Evolutionary conservation across 2,888 invertebrate species (phyloP), one percentile per base, ranked within the genome.

Genomic region (Ecliptopera silaceata): DNA sequence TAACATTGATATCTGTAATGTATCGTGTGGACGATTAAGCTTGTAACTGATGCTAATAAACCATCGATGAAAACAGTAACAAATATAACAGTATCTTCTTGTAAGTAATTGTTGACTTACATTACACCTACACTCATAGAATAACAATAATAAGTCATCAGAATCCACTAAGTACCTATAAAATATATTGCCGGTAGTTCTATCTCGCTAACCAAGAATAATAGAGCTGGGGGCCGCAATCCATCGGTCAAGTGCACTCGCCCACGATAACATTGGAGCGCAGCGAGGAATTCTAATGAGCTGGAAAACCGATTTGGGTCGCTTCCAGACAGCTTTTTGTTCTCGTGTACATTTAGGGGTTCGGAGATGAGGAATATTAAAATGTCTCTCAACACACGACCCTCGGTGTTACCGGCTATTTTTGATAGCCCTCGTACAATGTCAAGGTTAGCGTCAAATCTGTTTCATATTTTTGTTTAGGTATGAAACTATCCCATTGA

Each of bases 251-350:
- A 63, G 63, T 63, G 61, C 61, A 65, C 56, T 58, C 54, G 29
- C 42, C 51, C 45, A 47, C 43, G 47, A 46, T 59, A 51, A 55
- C 55, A 51, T 31, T 46, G 50, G 43, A 51, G 49, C 50, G 50
- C 36, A 47, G 44, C 44, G 34, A 56, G 68, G 63, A 58, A 69
- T 72, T 71, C 65, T 70, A 70, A 75, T 71, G 68, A 69, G 55
- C 59, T 70, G 64, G 65, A 69, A 68, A 70, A 65, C 18, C 56
- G 60, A 71, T 63, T 65, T 65, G 66, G 74, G 72, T 69, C 74
- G 70, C 52, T 59, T 49, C 26, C 44, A 55, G 18, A 49, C 38
- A 8, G 46, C 31, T 32, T 39, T 36, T 38, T 38, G 32, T 46
- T 31, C 18, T 22, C 22, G 8, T 42, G 15, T n/a, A 22, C n/a